Evolutionary conservation across 2,888 invertebrate species (phyloP).

Genomic region (Habrosyne pyritoides): DNA sequence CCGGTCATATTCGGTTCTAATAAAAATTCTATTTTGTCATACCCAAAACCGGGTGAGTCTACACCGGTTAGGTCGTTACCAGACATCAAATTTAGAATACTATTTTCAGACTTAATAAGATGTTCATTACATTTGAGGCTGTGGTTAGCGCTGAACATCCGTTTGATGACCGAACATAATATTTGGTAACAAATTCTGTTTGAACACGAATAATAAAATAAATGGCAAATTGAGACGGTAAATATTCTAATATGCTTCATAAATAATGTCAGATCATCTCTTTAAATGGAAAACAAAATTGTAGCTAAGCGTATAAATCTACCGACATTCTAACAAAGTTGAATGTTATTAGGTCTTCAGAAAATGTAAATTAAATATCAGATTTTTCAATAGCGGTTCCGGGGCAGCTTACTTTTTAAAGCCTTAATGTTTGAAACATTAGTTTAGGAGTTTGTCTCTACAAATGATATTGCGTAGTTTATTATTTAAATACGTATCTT

Average conservation of each 20-base stretch:
- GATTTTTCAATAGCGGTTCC: neutral
- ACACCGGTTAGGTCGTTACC: conserved; percentile 12
- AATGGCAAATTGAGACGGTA: neutral
- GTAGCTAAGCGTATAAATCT: neutral
- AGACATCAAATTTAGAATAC: conserved; percentile 14
- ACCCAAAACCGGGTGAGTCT: conserved; percentile 28
- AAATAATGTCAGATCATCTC: neutral
- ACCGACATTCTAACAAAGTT: neutral
- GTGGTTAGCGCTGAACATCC: neutral
- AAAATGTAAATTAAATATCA: neutral
- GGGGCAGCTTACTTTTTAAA: neutral
- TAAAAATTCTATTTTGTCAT: conserved; percentile 34
- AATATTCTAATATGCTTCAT: neutral
- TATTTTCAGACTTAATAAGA: neutral
- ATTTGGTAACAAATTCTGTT: neutral
- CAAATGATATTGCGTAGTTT: too few relatives aligned
- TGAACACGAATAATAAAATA: neutral
- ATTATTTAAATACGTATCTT: too few relatives aligned
- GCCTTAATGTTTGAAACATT: neutral
- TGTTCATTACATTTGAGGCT: neutral
- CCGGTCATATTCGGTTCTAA: conserved; percentile 33
- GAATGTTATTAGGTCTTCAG: neutral
- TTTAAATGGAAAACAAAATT: neutral
- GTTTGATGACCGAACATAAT: neutral
- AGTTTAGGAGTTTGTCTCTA: neutral